Evolutionary conservation across 2,113 vertebrate species (phyloP).

Genomic region (Guaruba guarouba): DNA sequence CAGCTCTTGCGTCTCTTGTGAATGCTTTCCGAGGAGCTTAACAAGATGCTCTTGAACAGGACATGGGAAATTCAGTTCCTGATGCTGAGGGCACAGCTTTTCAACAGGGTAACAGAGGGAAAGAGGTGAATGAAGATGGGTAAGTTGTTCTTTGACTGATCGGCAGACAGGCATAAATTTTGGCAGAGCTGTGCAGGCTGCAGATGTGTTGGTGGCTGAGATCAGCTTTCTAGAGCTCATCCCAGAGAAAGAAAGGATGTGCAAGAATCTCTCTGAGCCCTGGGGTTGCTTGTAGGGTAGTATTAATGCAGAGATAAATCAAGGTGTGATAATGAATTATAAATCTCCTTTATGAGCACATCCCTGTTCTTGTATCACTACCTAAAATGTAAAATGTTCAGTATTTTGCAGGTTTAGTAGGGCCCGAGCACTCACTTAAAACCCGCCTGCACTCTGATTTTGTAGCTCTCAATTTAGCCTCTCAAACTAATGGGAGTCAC

Average conservation of each 20-base stretch:
- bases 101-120: neutral
- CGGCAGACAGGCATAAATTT: neutral
- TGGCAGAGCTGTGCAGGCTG: neutral
- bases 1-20: neutral
- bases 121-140: neutral
- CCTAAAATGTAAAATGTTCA: neutral
- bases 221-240: neutral
- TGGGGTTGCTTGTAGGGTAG: neutral
- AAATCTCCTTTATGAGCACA: neutral
- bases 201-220: neutral
- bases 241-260: neutral
- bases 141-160: neutral
- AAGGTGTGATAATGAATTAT: neutral
- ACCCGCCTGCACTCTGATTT: neutral
- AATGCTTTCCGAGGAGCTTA: neutral
- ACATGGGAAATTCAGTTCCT: neutral
- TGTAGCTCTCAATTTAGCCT: neutral
- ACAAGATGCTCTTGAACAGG: neutral
- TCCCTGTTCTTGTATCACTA: neutral
- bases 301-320: neutral
- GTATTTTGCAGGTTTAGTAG: neutral
- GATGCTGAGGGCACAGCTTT: neutral
- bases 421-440: neutral
- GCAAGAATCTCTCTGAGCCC: neutral
- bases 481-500: neutral